A percentile compares a stretch with the other conserved stretches of the same genome.
phyloP scores from a whole-genome alignment of 2,797 vertebrate species.

The Valencia hispanica region DNA sequence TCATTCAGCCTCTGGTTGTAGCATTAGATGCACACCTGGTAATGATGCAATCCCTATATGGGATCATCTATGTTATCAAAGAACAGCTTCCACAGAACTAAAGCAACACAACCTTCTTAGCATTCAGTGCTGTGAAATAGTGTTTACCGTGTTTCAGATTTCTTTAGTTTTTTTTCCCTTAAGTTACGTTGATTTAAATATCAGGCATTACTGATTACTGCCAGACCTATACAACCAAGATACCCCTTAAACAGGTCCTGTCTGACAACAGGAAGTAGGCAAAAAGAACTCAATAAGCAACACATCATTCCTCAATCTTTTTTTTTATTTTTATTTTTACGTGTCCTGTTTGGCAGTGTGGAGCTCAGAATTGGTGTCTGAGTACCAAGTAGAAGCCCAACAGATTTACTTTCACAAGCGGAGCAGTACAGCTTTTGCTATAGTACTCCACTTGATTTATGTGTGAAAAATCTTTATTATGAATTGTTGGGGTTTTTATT shows the following conservation, averaged over 20 bases:
- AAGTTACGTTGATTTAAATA: background rate
- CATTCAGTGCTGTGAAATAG: background rate
- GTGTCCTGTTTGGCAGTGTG: no score
- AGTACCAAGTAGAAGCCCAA: no score
- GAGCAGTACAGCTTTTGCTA: no score
- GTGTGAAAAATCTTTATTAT: no score
- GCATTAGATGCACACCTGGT: slow-evolving; percentile 12
- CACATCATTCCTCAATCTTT: background rate
- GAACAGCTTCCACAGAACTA: background rate
- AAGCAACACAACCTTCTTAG: background rate
- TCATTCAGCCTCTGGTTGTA: slow-evolving; percentile 43
- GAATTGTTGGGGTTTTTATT: no score
- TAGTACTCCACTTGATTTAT: no score
- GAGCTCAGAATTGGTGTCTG: no score
- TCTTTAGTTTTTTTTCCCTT: background rate
- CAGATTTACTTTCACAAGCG: no score
- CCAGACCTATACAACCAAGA: background rate
- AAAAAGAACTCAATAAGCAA: background rate
- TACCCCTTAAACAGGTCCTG: background rate
- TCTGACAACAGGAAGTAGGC: background rate
- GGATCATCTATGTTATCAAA: background rate
- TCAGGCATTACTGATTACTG: background rate
- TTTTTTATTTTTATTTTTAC: no score
- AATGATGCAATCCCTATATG: background rate
- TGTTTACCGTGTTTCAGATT: background rate